These are phyloP conservation scores for Hemicrepidius hirtus DNA, from an alignment of 2,888 invertebrate genomes.

Conservation along the genomic window DNA sequence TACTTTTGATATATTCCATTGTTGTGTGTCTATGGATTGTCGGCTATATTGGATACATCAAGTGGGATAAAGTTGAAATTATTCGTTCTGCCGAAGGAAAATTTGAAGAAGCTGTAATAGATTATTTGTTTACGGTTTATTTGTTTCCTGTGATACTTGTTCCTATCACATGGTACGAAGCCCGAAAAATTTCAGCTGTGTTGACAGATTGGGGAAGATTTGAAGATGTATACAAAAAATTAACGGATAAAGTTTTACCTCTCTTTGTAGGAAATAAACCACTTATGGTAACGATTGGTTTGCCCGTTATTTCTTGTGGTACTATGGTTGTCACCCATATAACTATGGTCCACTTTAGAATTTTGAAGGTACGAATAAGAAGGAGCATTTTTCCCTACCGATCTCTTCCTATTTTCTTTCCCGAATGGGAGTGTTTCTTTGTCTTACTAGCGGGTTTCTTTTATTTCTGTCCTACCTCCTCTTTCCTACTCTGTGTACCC, in stretches of 20 bases:
- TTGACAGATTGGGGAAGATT: slow-evolving; percentile 81
- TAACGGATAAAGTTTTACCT: slow-evolving; percentile 76
- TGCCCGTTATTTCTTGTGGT: slow-evolving; percentile 78
- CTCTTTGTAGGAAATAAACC: slow-evolving; percentile 77
- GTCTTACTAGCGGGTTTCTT: no score
- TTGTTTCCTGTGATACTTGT: slow-evolving; percentile 79
- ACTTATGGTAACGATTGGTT: slow-evolving; percentile 74
- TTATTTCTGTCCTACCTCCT: no score
- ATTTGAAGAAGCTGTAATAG: slow-evolving; percentile 85
- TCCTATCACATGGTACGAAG: slow-evolving; percentile 81
- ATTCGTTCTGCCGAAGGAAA: slow-evolving; percentile 75
- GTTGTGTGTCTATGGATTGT: slow-evolving; percentile 66
- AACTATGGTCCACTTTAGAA: slow-evolving; percentile 81
- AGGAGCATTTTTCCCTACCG: slow-evolving; percentile 34
- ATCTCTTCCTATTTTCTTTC: no score
- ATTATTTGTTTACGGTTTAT: slow-evolving; percentile 84
- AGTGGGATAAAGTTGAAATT: slow-evolving; percentile 78
- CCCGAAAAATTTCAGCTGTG: slow-evolving; percentile 77
- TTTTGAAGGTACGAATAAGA: slow-evolving; percentile 73
- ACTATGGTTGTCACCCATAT: slow-evolving; percentile 81
- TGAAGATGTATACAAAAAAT: slow-evolving; percentile 78
- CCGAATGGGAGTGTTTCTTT: no score
- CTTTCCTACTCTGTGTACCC: no score
- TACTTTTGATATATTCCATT: slow-evolving; percentile 77
- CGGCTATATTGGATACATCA: slow-evolving; percentile 77